These are phyloP conservation scores for Bryconaethiops microstoma DNA, from an alignment of 2,797 vertebrate genomes.

Conservation along the genomic window DNA sequence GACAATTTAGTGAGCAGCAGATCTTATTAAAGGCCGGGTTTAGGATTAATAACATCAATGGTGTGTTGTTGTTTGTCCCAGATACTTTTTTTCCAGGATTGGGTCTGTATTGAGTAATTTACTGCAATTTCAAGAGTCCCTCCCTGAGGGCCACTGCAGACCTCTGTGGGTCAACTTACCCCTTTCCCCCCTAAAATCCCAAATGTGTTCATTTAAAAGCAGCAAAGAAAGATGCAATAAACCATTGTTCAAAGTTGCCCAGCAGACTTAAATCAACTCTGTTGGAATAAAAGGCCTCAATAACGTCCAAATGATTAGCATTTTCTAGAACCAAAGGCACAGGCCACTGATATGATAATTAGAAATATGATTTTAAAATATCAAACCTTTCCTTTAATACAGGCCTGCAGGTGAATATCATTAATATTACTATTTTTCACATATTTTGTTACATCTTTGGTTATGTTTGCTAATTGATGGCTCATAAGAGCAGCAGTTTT, in stretches of 20 bases:
- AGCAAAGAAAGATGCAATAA: conserved; percentile 3
- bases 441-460: background rate
- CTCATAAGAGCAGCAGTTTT: background rate
- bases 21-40: conserved; percentile 29
- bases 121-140: conserved; percentile 7
- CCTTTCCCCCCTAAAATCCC: conserved; percentile 13
- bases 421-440: background rate
- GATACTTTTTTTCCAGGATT: conserved; percentile 9
- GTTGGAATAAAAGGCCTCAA: background rate
- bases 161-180: conserved; percentile 14
- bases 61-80: conserved; percentile 26
- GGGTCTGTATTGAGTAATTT: conserved; percentile 41
- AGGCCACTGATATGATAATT: conserved; percentile 12
- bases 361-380: conserved; percentile 13
- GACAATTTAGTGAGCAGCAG: conserved; percentile 3
- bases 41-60: conserved; percentile 29
- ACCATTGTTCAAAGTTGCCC: background rate
- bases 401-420: background rate
- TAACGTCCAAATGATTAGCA: background rate
- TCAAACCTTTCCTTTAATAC: background rate
- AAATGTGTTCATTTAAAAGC: conserved; percentile 22
- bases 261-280: background rate
- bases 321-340: background rate
- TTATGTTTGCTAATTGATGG: background rate
- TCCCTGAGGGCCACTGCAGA: conserved; percentile 6